These are phyloP conservation scores for Synanthedon andrenaeformis DNA, from an alignment of 2,888 invertebrate genomes.

Conservation along the genomic window DNA sequence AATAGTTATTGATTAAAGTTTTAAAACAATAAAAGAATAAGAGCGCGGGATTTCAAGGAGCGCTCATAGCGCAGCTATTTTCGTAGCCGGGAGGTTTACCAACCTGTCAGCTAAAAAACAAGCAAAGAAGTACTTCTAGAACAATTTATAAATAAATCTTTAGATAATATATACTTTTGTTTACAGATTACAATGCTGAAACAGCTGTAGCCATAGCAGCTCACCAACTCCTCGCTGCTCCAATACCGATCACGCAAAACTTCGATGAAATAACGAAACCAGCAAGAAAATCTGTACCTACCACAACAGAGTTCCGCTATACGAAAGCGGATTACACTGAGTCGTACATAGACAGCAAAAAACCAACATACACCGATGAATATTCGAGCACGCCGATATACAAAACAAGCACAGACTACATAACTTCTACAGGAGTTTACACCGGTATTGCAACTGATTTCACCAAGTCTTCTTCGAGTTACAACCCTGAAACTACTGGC, in stretches of 20 bases:
- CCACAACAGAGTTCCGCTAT: slow-evolving; percentile 43
- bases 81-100: too few species aligned
- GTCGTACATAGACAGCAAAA: slow-evolving; percentile 25
- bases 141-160: too few species aligned
- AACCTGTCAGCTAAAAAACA: too few species aligned
- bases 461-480: slow-evolving; percentile 1
- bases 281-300: slow-evolving; percentile 21
- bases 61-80: too few species aligned
- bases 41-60: too few species aligned
- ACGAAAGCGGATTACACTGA: slow-evolving; percentile 34
- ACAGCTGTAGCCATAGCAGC: slow-evolving; percentile 60
- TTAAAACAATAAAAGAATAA: too few species aligned
- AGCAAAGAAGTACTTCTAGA: too few species aligned
- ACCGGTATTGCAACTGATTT: slow-evolving; percentile 3
- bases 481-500: background rate
- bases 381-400: slow-evolving; percentile 43
- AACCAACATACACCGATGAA: slow-evolving; percentile 21
- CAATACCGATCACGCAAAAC: slow-evolving; percentile 43
- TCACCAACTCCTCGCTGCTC: slow-evolving; percentile 57
- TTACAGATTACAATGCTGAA: slow-evolving; percentile 48
- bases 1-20: too few species aligned
- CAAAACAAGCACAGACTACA: background rate
- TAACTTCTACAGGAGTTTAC: background rate
- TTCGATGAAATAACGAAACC: slow-evolving; percentile 39
- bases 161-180: too few species aligned